Evolutionary conservation across 2,888 invertebrate genomes (phyloP).

Genomic region (Apotomis turbidana): DNA sequence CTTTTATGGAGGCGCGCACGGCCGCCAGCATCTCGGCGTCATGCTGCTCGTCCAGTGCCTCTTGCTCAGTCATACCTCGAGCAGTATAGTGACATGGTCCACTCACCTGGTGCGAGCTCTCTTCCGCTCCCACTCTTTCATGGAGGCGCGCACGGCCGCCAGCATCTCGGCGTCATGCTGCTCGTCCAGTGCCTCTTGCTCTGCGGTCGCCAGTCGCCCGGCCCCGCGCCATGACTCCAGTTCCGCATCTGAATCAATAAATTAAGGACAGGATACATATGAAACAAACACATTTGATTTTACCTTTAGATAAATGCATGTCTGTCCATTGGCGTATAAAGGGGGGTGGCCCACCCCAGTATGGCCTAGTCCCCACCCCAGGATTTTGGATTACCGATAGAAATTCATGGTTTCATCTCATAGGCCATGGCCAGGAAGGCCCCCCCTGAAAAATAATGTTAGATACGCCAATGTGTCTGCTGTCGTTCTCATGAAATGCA

Average conservation of each 20-base stretch:
- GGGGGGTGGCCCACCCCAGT: too few relatives aligned
- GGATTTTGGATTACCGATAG: too few relatives aligned
- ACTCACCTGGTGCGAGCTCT: conserved; percentile 80
- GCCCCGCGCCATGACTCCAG: conserved; percentile 75
- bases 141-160: conserved; percentile 88
- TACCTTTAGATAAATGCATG: neutral
- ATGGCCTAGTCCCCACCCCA: too few relatives aligned
- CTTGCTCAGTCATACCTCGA: conserved; percentile 72
- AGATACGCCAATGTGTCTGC: too few relatives aligned
- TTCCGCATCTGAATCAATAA: conserved; percentile 70
- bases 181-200: conserved; percentile 89
- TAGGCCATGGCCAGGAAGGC: too few relatives aligned
- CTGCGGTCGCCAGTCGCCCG: conserved; percentile 80
- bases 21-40: conserved; percentile 89
- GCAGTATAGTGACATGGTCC: too few relatives aligned
- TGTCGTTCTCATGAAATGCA: too few relatives aligned
- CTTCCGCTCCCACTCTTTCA: conserved; percentile 87
- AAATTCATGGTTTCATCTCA: too few relatives aligned
- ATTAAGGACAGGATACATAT: neutral
- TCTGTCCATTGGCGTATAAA: too few relatives aligned
- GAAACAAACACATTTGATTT: neutral
- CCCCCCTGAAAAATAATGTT: too few relatives aligned
- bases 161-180: conserved; percentile 87
- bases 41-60: conserved; percentile 88
- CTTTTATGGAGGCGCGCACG: conserved; percentile 88